Base-by-base conservation (phyloP, 2,888 invertebrate species). In the Acanthococcus lagerstroemiae region DNA sequence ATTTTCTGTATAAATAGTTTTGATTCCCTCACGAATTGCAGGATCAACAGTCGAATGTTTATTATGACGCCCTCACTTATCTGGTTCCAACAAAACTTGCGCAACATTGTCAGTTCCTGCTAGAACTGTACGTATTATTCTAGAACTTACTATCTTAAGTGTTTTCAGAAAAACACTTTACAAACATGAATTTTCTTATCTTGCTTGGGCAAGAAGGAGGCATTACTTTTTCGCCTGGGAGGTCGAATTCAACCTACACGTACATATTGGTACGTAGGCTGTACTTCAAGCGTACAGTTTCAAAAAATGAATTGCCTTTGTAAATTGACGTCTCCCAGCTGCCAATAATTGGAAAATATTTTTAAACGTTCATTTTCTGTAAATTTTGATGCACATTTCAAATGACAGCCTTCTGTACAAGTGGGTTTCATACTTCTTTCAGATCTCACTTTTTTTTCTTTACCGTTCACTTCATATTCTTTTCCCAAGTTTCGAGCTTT, bases 271-370 rank as follows among this genome's bases (percentile, higher is more conserved):
- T 37, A 58, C 60, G 22, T 27, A 24, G 52, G 30, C 21, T 44
- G 19, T 24, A 58, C 24, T 30, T 24, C 48, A 26, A 24, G 17
- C 19, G 37, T 54, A 27, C 67, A 54, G 21, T 25, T 54, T 15
- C 48, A n/a, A n/a, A n/a, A 17, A 25, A 67, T 60, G 44, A 67
- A 67, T 17, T 52, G 30, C 22, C 67, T 46, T 25, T 66, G 67
- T 44, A 22, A 17, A 17, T 67, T 45, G 19, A 67, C 19, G 52
- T 67, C 21, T 30, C 52, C 21, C 17, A 67, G 54, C 9, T 66
- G 44, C 67, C 67, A 67, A 66, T 67, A 67, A 44, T 67, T 37
- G 15, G 19, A n/a, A 30, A 67, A 67, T 24, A 67, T 67, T 54
- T 50, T 12, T 19, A 19, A 37, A 7, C 65, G 50, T 52, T 67